Evolutionary conservation across 2,113 vertebrate genomes (phyloP), one percentile per base, ranked within the genome.

Genomic region (Mesoclemmys tuberculata): DNA sequence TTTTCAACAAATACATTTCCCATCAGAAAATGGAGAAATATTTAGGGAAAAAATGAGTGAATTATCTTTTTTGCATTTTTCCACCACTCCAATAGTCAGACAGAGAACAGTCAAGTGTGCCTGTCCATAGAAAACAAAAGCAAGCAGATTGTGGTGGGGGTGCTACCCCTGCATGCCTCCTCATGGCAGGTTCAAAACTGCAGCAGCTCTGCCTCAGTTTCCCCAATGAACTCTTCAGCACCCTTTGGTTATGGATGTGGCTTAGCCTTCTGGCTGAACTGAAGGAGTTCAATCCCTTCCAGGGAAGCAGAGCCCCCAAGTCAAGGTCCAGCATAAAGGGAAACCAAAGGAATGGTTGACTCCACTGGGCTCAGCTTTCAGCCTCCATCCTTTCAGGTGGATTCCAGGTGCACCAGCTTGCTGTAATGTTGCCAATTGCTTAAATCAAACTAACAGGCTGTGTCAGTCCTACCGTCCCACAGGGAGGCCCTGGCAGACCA

Each of bases 41-140:
- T 41, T 4, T 26, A 78, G 90, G 80, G 90, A 79, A 79, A 22
- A 52, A 93, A 21, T 26, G 6, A 7, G 14, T 78, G 8, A 79
- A 54, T 88, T 49, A 51, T 46, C 1, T 61, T 83, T 52, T n/a
- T 24, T 1, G 0, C 0, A 5, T 4, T 5, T 10, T 13, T 8
- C n/a, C 27, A 22, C n/a, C 14, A 27, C 27, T 46, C 27, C 35
- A 75, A 55, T 14, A 54, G 54, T 44, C 27, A 27, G 10, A 29
- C 52, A 55, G 54, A 77, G 51, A 24, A 52, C 7, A 77, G 54
- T 16, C 6, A 16, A 46, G 27, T 46, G 27, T 44, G 68, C 31
- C 54, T 29, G 18, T 77, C 49, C 44, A 44, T 29, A 55, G 68
- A 18, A 27, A 46, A 4, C 64, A n/a, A 51, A 44, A 29, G 44